Conservation (phyloP, 2,113 vertebrate species). For the Eurypyga helias region DNA sequence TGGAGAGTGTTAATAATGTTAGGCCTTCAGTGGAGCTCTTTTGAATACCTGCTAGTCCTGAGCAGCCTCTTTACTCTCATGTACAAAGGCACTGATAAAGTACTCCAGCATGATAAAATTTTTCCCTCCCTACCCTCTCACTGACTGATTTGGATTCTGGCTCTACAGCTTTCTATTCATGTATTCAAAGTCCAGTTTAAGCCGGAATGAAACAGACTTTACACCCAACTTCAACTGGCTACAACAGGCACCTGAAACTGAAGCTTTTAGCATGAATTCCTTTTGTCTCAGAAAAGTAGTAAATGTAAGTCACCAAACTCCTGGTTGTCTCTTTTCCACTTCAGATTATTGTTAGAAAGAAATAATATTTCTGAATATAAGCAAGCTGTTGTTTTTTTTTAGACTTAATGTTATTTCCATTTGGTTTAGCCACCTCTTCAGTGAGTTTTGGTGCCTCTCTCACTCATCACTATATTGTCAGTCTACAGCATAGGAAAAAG, state of each 20-base stretch:
- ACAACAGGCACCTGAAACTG: background rate
- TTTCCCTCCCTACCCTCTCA: background rate
- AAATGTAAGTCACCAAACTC: rapidly evolving
- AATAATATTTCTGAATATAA: background rate
- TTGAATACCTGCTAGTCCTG: background rate
- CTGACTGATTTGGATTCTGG: background rate
- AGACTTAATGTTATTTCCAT: background rate
- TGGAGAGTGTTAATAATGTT: background rate
- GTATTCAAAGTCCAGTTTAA: background rate
- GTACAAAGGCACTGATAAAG: background rate
- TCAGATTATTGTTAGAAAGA: background rate
- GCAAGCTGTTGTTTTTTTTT: rapidly evolving
- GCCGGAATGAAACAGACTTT: background rate
- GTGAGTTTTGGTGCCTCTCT: background rate
- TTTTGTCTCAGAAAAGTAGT: rapidly evolving
- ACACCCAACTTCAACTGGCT: background rate
- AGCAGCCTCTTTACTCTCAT: background rate
- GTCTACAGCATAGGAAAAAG: rapidly evolving
- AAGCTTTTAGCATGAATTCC: background rate
- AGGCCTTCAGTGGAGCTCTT: background rate
- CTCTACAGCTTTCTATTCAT: background rate
- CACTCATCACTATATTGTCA: background rate
- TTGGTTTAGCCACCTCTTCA: background rate
- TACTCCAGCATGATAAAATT: background rate
- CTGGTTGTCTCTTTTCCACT: background rate